Evolutionary conservation across 1,140 invertebrate genomes (phyloP).

Genomic region (Anoplolepis gracilipes): DNA sequence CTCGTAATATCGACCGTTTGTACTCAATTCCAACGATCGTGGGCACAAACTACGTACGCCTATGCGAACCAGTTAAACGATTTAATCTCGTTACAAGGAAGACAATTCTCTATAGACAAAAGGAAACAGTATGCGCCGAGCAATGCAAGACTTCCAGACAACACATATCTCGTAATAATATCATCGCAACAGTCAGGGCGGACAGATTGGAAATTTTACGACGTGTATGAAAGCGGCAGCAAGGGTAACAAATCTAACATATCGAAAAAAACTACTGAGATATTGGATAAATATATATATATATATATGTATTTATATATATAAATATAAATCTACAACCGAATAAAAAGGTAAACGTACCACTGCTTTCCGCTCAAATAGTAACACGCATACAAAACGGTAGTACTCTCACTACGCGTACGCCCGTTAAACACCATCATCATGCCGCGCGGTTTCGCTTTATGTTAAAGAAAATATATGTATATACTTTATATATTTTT

Average conservation of each 20-base stretch:
- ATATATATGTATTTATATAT: conserved; percentile 38
- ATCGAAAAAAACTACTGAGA: conserved; percentile 64
- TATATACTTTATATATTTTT: conserved; percentile 26
- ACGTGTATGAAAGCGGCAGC: conserved; percentile 66
- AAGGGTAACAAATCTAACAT: conserved; percentile 57
- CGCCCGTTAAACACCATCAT: conserved; percentile 68
- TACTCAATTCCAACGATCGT: conserved; percentile 33
- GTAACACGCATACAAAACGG: conserved; percentile 65
- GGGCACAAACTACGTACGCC: conserved; percentile 69
- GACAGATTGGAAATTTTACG: conserved; percentile 66
- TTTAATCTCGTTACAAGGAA: conserved; percentile 63
- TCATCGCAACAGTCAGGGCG: conserved; percentile 65
- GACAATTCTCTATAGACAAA: conserved; percentile 61
- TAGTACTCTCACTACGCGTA: conserved; percentile 63
- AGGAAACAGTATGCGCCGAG: conserved; percentile 63
- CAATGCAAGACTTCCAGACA: conserved; percentile 70
- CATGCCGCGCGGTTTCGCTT: conserved; percentile 67
- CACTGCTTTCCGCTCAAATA: conserved; percentile 60
- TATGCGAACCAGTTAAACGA: conserved; percentile 70
- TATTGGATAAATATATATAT: conserved; percentile 14
- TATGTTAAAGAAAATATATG: conserved; percentile 40
- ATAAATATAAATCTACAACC: conserved; percentile 57
- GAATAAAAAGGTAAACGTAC: conserved; percentile 54
- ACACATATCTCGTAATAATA: conserved; percentile 64
- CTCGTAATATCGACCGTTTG: conserved; percentile 56